Evolutionary conservation across 2,888 invertebrate species (phyloP), one percentile per base, ranked within the genome.

Genomic region (Ommatoiulus sabulosus): DNA sequence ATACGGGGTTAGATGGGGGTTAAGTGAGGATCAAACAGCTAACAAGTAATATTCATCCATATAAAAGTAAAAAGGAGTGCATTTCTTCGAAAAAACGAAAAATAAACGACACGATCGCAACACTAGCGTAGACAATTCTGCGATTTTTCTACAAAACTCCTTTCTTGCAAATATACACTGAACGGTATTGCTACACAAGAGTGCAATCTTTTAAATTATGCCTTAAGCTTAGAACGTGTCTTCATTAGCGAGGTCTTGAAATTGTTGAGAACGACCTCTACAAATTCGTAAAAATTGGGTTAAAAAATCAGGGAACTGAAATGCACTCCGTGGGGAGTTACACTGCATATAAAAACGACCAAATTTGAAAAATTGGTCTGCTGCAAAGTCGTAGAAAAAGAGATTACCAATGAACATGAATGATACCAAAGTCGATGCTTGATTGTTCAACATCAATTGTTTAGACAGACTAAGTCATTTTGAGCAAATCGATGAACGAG

Each of bases 61-160:
- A 80, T 80, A 80, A 80, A 80, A 80, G 80, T 80, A 80, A 80
- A 80, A 80, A 80, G 24, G 80, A 80, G 80, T 80, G 80, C 35
- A 80, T 80, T 80, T 80, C 80, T 35, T 35, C 80, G 35, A 80
- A 35, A 80, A 12, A 80, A 12, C 24, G 35, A 80, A 80, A 24
- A 72, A 72, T 10, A 20, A 24, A 24, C 8, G 35, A 80, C 24
- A 80, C 24, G 10, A 80, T 15, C 12, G 24, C 12, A 12, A 24
- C 8, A 20, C 1, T n/a, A 63, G 63, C 20, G n/a, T 20, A 63
- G n/a, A n/a, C 1, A 2, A 63, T 57, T 6, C n/a, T 20, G 63
- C n/a, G n/a, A 63, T 7, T 7, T 10, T 72, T n/a, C 57, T 57
- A 57, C 10, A 57, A 57, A 57, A 57, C 57, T n/a, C 15, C 52